Conservation (phyloP, 2,888 invertebrate species). For the Azorinus chamasolen region DNA sequence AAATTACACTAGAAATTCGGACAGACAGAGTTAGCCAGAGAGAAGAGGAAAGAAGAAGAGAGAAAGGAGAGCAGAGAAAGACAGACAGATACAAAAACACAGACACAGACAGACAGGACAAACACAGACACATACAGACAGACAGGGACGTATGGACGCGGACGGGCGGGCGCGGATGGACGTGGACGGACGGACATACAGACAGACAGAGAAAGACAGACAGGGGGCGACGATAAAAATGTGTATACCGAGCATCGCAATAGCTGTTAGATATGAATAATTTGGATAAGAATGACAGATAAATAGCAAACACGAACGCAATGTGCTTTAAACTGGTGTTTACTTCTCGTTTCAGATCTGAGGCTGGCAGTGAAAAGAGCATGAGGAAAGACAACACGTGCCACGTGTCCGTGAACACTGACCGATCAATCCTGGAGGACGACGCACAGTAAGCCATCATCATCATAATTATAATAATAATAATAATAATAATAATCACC, state of each 20-base stretch:
- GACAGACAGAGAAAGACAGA: slow-evolving; percentile 5
- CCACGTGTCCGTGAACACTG: slow-evolving; percentile 72
- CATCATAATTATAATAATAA: slow-evolving; percentile 1
- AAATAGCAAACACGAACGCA: too few species aligned
- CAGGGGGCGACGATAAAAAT: too few species aligned
- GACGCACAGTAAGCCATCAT: slow-evolving; percentile 72
- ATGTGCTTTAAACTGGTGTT: too few species aligned
- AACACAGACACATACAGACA: not conserved
- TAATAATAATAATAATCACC: slow-evolving; percentile 15
- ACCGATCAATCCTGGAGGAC: slow-evolving; percentile 66
- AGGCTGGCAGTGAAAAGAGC: slow-evolving; percentile 56
- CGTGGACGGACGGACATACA: not conserved
- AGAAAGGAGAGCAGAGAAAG: not conserved
- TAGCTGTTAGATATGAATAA: too few species aligned
- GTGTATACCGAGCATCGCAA: too few species aligned
- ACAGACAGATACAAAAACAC: not conserved
- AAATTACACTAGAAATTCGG: too few species aligned
- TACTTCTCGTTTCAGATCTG: slow-evolving; percentile 57
- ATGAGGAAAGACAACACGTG: slow-evolving; percentile 73
- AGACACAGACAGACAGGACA: not conserved
- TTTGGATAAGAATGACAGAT: too few species aligned
- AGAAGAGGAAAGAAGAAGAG: not conserved
- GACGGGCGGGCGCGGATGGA: not conserved
- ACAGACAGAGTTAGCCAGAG: slow-evolving; percentile 1
- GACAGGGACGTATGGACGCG: not conserved